A percentile compares a stretch with the other conserved stretches of the same genome.
phyloP scores from a whole-genome alignment of 2,888 invertebrate species.

The Eurois occulta region DNA sequence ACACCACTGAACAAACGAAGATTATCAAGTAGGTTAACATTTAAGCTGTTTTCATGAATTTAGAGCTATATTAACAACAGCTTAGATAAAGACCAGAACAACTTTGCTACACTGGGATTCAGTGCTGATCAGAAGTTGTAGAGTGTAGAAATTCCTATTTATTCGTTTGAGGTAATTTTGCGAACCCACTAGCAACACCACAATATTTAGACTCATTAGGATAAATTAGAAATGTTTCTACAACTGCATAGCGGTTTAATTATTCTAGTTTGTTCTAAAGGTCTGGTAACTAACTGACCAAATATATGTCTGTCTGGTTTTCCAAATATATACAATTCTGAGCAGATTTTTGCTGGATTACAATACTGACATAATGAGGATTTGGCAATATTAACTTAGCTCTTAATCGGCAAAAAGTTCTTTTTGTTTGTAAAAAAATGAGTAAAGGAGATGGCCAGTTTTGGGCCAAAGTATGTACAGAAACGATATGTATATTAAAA shows the following conservation, averaged over 20 bases:
- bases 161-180: constrained; percentile 35
- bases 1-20: background rate
- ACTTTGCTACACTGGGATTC: background rate
- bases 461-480: too few species aligned
- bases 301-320: background rate
- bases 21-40: background rate
- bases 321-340: background rate
- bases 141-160: constrained; percentile 10
- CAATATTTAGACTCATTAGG: constrained; percentile 22
- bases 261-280: constrained; percentile 13
- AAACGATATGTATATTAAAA: too few species aligned
- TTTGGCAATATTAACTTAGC: background rate
- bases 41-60: background rate
- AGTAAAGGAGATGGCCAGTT: too few species aligned
- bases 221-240: constrained; percentile 15
- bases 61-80: background rate
- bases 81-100: background rate
- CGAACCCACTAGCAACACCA: background rate
- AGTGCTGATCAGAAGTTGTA: constrained; percentile 36
- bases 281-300: background rate
- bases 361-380: background rate
- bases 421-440: background rate
- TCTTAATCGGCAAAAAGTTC: background rate
- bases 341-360: background rate
- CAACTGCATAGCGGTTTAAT: constrained; percentile 18